Evolutionary conservation across 2,113 vertebrate genomes (phyloP).

Genomic region (Zeus faber): DNA sequence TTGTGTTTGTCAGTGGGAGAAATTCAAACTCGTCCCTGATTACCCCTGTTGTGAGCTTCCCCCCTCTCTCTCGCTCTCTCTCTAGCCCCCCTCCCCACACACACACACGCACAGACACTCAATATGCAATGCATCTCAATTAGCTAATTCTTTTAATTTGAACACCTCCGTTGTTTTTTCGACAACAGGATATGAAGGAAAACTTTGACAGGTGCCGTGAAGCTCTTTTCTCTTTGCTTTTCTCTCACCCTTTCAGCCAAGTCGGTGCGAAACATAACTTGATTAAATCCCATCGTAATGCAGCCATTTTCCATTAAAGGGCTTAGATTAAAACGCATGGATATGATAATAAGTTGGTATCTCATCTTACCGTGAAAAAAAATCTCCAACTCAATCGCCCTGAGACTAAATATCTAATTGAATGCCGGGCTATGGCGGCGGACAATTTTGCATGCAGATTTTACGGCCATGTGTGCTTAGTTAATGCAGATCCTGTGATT

Average conservation of each 20-base stretch:
- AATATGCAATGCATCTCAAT: no score
- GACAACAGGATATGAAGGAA: constrained; percentile 47
- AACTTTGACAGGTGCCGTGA: constrained; percentile 42
- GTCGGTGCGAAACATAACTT: constrained; percentile 44
- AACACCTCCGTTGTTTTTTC: constrained; percentile 50
- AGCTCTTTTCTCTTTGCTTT: constrained; percentile 30
- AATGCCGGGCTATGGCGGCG: constrained; percentile 1
- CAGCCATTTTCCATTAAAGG: constrained; percentile 49
- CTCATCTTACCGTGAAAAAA: constrained; percentile 24
- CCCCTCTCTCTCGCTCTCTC: no score
- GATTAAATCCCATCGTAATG: constrained; percentile 59
- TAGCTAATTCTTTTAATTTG: no score
- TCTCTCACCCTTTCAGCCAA: constrained; percentile 47
- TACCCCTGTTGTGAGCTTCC: no score
- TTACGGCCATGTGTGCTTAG: background rate
- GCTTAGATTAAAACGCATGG: constrained; percentile 56
- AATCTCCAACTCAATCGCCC: constrained; percentile 20
- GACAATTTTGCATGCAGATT: background rate
- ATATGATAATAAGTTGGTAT: constrained; percentile 36
- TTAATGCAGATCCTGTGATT: background rate
- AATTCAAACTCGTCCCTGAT: no score
- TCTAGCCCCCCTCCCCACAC: no score
- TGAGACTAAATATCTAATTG: constrained; percentile 22
- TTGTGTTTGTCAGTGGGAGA: no score
- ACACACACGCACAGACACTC: no score